phyloP scores from a whole-genome alignment of 2,797 vertebrate genomes.

The Brotogeris chrysoptera region DNA sequence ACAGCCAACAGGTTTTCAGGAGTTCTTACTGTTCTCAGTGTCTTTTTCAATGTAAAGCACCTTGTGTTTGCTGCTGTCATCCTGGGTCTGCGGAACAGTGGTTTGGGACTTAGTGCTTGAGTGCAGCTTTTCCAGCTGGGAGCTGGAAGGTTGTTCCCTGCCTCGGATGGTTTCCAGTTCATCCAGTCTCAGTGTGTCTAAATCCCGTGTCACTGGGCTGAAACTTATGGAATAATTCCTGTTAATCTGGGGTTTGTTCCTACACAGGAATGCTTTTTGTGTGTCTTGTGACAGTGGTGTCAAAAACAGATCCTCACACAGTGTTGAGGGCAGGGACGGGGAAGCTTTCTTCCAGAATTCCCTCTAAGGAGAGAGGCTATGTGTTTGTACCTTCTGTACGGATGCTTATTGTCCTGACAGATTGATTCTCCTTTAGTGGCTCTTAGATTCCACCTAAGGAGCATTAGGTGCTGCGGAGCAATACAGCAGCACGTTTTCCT shows the following conservation, averaged over 20 bases:
- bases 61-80: rapidly evolving
- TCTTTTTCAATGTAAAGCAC: neutral
- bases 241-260: neutral
- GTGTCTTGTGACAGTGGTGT: neutral
- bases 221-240: neutral
- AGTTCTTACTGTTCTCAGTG: neutral
- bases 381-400: rapidly evolving
- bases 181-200: neutral
- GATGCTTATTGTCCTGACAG: rapidly evolving
- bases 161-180: neutral
- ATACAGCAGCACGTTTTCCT: neutral
- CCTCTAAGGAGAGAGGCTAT: neutral
- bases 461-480: neutral
- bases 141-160: neutral
- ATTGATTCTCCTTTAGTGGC: neutral
- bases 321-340: neutral
- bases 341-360: neutral
- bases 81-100: neutral
- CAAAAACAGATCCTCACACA: neutral
- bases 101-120: rapidly evolving
- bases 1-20: neutral
- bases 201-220: neutral
- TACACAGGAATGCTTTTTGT: neutral
- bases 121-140: neutral
- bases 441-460: neutral